Conservation (phyloP, 2,888 invertebrate species). For the Cataglyphis cursor region DNA sequence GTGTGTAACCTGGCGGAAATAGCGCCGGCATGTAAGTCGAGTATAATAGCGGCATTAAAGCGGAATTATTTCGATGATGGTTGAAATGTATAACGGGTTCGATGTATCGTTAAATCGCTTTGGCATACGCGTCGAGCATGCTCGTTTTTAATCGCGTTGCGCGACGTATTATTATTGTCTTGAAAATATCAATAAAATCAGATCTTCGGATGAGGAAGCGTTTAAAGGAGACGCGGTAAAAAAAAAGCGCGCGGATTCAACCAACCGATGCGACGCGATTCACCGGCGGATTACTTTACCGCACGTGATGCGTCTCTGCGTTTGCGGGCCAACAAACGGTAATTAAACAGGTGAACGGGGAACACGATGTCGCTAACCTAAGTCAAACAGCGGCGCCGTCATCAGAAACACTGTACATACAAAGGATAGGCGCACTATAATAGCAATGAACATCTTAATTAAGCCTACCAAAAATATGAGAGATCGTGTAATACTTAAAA, state of each 20-base stretch:
- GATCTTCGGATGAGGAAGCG: no score
- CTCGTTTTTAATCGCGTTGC: slow-evolving; percentile 9
- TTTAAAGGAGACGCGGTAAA: not conserved
- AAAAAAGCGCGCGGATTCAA: slow-evolving; percentile 1
- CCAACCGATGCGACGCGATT: not conserved
- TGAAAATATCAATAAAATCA: slow-evolving; percentile 5
- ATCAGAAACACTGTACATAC: slow-evolving; percentile 29
- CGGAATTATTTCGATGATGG: slow-evolving; percentile 35
- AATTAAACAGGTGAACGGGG: slow-evolving; percentile 58
- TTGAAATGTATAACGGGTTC: slow-evolving; percentile 14
- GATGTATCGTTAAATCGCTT: slow-evolving; percentile 36
- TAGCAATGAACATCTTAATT: slow-evolving; percentile 37
- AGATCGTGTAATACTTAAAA: slow-evolving; percentile 1
- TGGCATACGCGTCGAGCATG: not conserved
- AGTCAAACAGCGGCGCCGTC: slow-evolving; percentile 47
- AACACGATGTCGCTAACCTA: slow-evolving; percentile 50
- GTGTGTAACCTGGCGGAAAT: slow-evolving; percentile 32
- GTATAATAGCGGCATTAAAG: slow-evolving; percentile 37
- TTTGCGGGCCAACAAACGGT: slow-evolving; percentile 62
- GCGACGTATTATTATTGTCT: not conserved
- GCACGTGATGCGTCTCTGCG: slow-evolving; percentile 23
- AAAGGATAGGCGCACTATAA: slow-evolving; percentile 17
- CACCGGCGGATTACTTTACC: slow-evolving; percentile 5
- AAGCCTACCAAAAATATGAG: slow-evolving; percentile 4
- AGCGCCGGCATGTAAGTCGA: slow-evolving; percentile 28